A percentile compares a stretch with the other conserved stretches of the same genome.
Conservation (phyloP, 1,140 invertebrate species). For the Thalassaphorura encarpata region DNA sequence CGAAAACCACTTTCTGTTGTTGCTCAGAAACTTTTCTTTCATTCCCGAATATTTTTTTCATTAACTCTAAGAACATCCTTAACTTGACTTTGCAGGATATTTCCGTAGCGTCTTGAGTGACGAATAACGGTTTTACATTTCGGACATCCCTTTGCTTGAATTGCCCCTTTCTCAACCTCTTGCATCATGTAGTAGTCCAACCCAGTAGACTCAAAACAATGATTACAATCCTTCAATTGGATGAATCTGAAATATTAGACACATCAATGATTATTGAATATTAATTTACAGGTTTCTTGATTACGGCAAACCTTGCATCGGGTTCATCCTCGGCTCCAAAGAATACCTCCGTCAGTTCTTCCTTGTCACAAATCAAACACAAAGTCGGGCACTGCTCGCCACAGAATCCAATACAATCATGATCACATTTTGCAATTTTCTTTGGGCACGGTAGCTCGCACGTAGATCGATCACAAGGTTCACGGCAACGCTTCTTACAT, state of each 20-base stretch:
- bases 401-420: slow-evolving; percentile 55
- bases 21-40: no score
- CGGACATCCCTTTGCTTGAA: slow-evolving; percentile 43
- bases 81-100: slow-evolving; percentile 37
- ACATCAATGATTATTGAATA: neutral
- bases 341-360: slow-evolving; percentile 42
- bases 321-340: slow-evolving; percentile 46
- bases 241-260: slow-evolving; percentile 43
- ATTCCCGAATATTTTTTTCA: no score
- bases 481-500: slow-evolving; percentile 48
- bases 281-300: neutral
- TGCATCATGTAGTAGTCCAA: slow-evolving; percentile 46
- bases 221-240: slow-evolving; percentile 51
- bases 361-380: slow-evolving; percentile 39
- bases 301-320: slow-evolving; percentile 41
- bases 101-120: slow-evolving; percentile 40
- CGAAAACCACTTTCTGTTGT: no score
- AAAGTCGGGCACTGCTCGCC: slow-evolving; percentile 49
- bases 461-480: slow-evolving; percentile 42
- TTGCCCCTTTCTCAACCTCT: slow-evolving; percentile 33
- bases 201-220: slow-evolving; percentile 47
- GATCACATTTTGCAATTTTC: slow-evolving; percentile 45
- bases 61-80: slow-evolving; percentile 39
- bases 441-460: slow-evolving; percentile 45
- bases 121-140: slow-evolving; percentile 42